A percentile compares a stretch with the other conserved stretches of the same genome.
These are phyloP conservation scores for Nymphalis urticae DNA, from an alignment of 2,888 invertebrate genomes.

Conservation along the genomic window DNA sequence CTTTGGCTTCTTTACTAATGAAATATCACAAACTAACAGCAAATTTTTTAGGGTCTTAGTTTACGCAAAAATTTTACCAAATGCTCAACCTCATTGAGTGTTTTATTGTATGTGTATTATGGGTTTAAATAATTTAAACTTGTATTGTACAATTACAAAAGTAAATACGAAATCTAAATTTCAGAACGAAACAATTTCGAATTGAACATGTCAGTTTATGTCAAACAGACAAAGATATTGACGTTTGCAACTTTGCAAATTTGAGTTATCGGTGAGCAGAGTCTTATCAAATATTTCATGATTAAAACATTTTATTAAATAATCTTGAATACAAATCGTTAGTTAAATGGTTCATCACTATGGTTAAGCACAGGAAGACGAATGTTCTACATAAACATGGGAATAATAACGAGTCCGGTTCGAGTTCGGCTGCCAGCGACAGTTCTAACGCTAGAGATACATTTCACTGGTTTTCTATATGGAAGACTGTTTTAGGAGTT, in stretches of 20 bases:
- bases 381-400: conserved; percentile 51
- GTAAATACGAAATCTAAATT: background rate
- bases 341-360: conserved; percentile 41
- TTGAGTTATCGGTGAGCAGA: background rate
- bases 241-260: conserved; percentile 10
- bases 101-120: too few species aligned
- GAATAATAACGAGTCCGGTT: conserved; percentile 58
- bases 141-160: too few species aligned
- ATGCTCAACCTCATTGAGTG: too few species aligned
- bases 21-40: too few species aligned
- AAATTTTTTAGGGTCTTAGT: too few species aligned
- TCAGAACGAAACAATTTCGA: background rate
- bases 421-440: conserved; percentile 59
- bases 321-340: conserved; percentile 3
- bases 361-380: conserved; percentile 66
- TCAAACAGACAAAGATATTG: background rate
- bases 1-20: too few species aligned
- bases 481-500: conserved; percentile 84
- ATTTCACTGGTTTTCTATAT: conserved; percentile 61
- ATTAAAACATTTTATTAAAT: background rate
- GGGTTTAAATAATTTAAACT: too few species aligned
- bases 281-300: background rate
- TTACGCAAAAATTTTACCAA: too few species aligned
- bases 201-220: background rate
- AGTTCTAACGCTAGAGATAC: conserved; percentile 45